phyloP scores from a whole-genome alignment of 1,140 invertebrate genomes.

The Cydia strobilella region DNA sequence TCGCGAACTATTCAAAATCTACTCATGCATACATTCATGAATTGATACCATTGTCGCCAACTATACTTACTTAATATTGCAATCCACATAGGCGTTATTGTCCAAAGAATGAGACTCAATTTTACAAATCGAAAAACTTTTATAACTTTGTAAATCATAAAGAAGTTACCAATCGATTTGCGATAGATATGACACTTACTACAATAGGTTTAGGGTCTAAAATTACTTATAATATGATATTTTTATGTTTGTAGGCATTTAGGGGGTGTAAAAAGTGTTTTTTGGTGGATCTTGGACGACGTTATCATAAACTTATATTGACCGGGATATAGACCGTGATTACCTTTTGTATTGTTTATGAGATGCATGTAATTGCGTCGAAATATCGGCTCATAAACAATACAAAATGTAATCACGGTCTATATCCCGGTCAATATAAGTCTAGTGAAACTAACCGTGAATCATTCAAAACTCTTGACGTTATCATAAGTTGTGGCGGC shows the following conservation, averaged over 20 bases:
- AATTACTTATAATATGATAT: background rate
- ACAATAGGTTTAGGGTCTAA: background rate
- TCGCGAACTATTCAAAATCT: slow-evolving; percentile 18
- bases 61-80: background rate
- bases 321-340: too few relatives aligned
- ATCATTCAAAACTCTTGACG: too few relatives aligned
- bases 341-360: too few relatives aligned
- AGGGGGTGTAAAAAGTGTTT: slow-evolving; percentile 16
- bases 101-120: background rate
- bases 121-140: background rate
- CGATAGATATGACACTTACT: background rate
- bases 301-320: slow-evolving; percentile 30
- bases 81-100: background rate
- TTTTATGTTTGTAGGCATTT: slow-evolving; percentile 10
- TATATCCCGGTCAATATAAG: too few relatives aligned
- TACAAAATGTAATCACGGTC: too few relatives aligned
- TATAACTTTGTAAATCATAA: slow-evolving; percentile 21
- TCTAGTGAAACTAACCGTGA: too few relatives aligned
- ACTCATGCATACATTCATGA: slow-evolving; percentile 27
- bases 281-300: slow-evolving; percentile 5
- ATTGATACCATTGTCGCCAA: slow-evolving; percentile 26
- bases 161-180: slow-evolving; percentile 19
- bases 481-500: slow-evolving; percentile 16
- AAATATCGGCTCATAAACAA: too few relatives aligned
- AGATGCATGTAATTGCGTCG: too few relatives aligned